Conservation (phyloP, 2,797 vertebrate species). For the Acomys russatus region DNA sequence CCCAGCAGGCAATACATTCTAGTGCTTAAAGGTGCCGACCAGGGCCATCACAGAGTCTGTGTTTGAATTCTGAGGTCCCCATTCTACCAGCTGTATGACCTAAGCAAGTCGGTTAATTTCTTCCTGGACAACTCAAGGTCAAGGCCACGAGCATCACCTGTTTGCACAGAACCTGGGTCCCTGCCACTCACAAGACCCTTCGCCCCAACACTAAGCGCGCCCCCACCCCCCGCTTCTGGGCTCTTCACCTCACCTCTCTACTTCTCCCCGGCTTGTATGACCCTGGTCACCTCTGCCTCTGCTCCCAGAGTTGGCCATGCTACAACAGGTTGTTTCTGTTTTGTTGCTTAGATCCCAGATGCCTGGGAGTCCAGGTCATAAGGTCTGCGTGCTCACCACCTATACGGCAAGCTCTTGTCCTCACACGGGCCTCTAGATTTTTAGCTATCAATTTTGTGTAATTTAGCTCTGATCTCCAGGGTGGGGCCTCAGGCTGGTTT, state of each 20-base stretch:
- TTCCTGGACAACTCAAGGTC: constrained; percentile 53
- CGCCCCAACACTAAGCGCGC: background rate
- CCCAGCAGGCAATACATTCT: accelerated
- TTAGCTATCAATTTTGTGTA: background rate
- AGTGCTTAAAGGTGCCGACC: background rate
- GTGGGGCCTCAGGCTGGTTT: background rate
- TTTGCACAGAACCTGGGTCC: background rate
- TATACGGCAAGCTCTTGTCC: background rate
- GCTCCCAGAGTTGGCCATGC: background rate
- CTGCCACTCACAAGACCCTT: background rate
- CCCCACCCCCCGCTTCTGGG: background rate
- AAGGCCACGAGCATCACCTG: background rate
- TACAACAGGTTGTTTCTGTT: background rate
- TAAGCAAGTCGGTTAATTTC: background rate
- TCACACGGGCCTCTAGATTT: background rate
- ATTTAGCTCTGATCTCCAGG: background rate
- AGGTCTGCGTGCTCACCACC: accelerated
- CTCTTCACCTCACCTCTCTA: background rate
- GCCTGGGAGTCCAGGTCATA: background rate
- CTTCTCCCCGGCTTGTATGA: background rate
- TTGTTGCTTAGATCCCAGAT: background rate
- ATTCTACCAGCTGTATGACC: constrained; percentile 16
- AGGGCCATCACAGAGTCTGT: background rate
- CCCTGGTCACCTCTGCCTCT: background rate
- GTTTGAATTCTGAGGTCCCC: background rate